Base-by-base conservation (phyloP, 2,113 vertebrate species). In the Spilogale gracilis region DNA sequence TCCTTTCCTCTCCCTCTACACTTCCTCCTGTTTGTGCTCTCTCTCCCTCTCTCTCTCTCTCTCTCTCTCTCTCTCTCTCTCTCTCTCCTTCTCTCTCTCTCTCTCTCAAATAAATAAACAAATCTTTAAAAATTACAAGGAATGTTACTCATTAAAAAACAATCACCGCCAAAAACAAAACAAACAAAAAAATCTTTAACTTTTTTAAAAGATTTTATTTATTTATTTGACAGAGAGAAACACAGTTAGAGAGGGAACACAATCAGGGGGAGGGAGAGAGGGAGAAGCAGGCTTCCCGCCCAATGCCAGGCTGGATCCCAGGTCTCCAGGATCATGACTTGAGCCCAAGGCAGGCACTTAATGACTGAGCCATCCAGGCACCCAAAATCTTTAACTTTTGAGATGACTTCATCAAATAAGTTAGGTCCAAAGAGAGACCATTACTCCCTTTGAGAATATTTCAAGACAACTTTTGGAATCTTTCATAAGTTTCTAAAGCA, bases 61-160 rank as follows among this genome's bases (percentile, higher is more conserved):
- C n/a, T 43, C 9, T 73, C 69, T 73, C 71, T 45, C 38, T 45
- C 69, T 67, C 71, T 45, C 38, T 45, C 71, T 45, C 71, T 73
- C 38, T 73, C 21, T 38, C 69, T 43, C 38, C 20, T 23, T 8
- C 8, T n/a, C 32, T 69, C 71, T 23, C n/a, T 23, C n/a, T 73
- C 69, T 73, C 71, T 45, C 38, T 45, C 69, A 45, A 73, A 71
- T 71, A 71, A 43, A 73, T 45, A 73, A 43, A 43, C 30, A 65
- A 30, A 63, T 65, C 27, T 65, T 65, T 65, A 32, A 65, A 65
- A 65, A 32, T 65, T 97, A 95, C 56, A 94, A 95, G 52, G 61
- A 97, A 98, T 84, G 93, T 98, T 95, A 97, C 6, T 71, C 78
- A 91, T 91, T 0, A 60, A 95, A 97, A 90, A 91, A 73, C 32